A percentile compares a stretch with the other conserved stretches of the same genome.
phyloP scores from a whole-genome alignment of 1,140 invertebrate species.

The Mactra quadrangularis region DNA sequence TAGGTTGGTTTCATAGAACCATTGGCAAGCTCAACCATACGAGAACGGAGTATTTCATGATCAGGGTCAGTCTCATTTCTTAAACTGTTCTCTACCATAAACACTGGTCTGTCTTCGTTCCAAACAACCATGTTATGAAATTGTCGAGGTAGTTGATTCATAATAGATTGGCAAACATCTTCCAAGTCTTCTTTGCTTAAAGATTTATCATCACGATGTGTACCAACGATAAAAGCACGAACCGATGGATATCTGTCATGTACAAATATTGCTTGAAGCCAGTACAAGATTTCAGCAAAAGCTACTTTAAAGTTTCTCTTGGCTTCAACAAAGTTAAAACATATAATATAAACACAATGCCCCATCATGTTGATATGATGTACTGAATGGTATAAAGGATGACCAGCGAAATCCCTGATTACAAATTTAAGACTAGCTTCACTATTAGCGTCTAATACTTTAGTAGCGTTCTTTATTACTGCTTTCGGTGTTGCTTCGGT shows the following conservation, averaged over 20 bases:
- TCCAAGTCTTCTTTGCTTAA: slow-evolving; percentile 36
- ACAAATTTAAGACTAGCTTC: slow-evolving; percentile 61
- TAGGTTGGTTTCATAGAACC: slow-evolving; percentile 61
- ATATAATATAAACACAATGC: slow-evolving; percentile 68
- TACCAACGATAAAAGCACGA: slow-evolving; percentile 67
- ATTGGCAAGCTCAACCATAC: slow-evolving; percentile 40
- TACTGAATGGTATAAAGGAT: slow-evolving; percentile 68
- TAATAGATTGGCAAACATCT: slow-evolving; percentile 37
- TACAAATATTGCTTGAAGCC: slow-evolving; percentile 69
- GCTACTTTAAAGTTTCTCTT: slow-evolving; percentile 47
- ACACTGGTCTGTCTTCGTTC: slow-evolving; percentile 68
- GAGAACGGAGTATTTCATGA: slow-evolving; percentile 56
- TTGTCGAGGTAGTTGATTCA: slow-evolving; percentile 55
- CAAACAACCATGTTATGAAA: slow-evolving; percentile 71
- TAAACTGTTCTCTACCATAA: slow-evolving; percentile 69
- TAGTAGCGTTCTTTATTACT: slow-evolving; percentile 53
- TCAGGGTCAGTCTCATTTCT: slow-evolving; percentile 62
- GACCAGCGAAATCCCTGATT: slow-evolving; percentile 70
- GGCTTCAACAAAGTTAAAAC: slow-evolving; percentile 68
- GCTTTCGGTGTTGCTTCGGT: slow-evolving; percentile 35
- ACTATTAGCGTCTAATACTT: slow-evolving; percentile 56
- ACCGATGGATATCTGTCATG: slow-evolving; percentile 62
- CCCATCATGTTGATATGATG: slow-evolving; percentile 72
- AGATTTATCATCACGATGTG: slow-evolving; percentile 61
- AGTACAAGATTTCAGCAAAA: slow-evolving; percentile 61